Evolutionary conservation across 2,888 invertebrate genomes (phyloP), one percentile per base, ranked within the genome.

Genomic region (Anthrax anthrax): DNA sequence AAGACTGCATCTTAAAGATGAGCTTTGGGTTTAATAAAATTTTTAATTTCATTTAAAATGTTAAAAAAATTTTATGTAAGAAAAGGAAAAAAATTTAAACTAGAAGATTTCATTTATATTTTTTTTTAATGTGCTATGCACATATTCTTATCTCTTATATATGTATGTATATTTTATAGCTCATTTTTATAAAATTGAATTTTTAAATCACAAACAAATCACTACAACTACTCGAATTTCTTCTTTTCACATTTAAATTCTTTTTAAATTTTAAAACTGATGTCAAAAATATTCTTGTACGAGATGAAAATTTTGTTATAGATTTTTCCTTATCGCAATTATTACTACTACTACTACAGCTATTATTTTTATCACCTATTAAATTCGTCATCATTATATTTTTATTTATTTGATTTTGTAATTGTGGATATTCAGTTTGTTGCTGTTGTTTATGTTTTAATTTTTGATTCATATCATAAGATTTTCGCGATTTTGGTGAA

Each of bases 151-250:
- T 32, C 9, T 9, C 29, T 32, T 32, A 12, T 9, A 32, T 32
- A 32, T 32, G 10, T 14, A 12, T 34, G 12, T 34, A 34, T 34
- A 14, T 3, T 34, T 34, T 12, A 34, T 12, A 9, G n/a, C n/a
- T n/a, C n/a, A n/a, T n/a, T n/a, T n/a, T n/a, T n/a, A 46, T 37
- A 16, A 23, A 2, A n/a, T 6, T 13, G 9, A n/a, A 19, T 32
- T 48, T 49, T 61, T 61, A 67, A 54, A 67, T 67, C 49, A 63
- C 67, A 55, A 67, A 67, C 44, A 67, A 54, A 56, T 67, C 65
- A 50, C 63, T 67, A 57, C 67, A 67, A 51, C 62, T 65, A 44
- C 61, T 64, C 4, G 68, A 65, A 49, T 58, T 65, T 43, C 67
- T 46, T 3, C 67, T 58, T 44, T 60, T 63, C 41, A 63, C 60